These are phyloP conservation scores for Galaxea fascicularis DNA, from an alignment of 92 coral and sea anemone species.

Conservation along the genomic window DNA sequence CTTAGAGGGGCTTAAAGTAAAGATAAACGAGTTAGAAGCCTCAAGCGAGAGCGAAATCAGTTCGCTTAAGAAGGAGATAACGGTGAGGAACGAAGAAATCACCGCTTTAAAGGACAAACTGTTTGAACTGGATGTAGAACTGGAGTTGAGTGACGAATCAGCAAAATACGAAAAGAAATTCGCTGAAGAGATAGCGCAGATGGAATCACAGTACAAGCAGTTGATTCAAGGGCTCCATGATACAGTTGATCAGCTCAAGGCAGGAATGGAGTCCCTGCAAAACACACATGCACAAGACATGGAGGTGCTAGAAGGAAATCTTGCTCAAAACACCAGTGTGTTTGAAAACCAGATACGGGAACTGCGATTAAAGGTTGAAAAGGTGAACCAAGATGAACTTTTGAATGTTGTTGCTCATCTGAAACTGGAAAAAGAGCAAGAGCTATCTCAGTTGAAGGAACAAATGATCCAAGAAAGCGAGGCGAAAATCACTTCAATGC, in stretches of 20 bases:
- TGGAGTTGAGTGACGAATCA: conserved; percentile 79
- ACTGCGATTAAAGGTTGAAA: conserved; percentile 50
- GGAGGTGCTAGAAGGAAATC: conserved; percentile 59
- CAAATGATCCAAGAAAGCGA: conserved; percentile 70
- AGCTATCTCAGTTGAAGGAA: conserved; percentile 66
- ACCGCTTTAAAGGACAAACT: conserved; percentile 77
- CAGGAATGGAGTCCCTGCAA: conserved; percentile 59
- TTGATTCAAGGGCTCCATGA: conserved; percentile 44
- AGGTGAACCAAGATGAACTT: conserved; percentile 56
- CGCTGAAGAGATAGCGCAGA: conserved; percentile 18
- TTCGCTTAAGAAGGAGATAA: conserved; percentile 60
- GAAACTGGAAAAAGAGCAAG: conserved; percentile 62
- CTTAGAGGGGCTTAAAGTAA: conserved; percentile 39
- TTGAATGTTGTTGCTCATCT: conserved; percentile 42
- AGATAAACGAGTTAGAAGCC: conserved; percentile 40
- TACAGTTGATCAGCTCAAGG: conserved; percentile 53
- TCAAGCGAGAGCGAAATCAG: conserved; percentile 43
- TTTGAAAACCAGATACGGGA: conserved; percentile 72
- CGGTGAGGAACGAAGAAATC: conserved; percentile 65
- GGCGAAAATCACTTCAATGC: conserved; percentile 73
- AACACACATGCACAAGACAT: conserved; percentile 63
- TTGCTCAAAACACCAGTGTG: conserved; percentile 67
- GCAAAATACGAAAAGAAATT: conserved; percentile 73
- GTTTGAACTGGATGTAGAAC: conserved; percentile 75
- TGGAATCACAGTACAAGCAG: conserved; percentile 54